A percentile compares a stretch with the other conserved stretches of the same genome.
phyloP scores from a whole-genome alignment of 2,113 vertebrate genomes.

The Rhabdomys dilectus region DNA sequence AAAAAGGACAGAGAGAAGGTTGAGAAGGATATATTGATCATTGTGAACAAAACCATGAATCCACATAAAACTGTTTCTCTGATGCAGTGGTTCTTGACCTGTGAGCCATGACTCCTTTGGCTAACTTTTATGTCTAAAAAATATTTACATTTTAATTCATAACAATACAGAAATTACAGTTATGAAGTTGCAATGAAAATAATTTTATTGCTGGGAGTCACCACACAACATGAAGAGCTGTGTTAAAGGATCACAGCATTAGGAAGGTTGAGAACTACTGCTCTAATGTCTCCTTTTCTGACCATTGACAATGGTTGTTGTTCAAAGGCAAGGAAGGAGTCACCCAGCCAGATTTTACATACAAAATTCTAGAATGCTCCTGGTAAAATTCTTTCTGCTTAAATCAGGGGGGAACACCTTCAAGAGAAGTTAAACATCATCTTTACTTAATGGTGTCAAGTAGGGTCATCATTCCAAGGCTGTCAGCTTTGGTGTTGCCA shows the following conservation, averaged over 20 bases:
- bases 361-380: not conserved
- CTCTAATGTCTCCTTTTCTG: slow-evolving; percentile 25
- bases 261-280: not conserved
- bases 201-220: not conserved
- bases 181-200: not conserved
- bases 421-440: slow-evolving; percentile 61
- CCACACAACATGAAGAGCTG: not conserved
- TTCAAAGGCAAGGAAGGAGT: not conserved
- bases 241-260: not conserved
- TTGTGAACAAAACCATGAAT: not conserved
- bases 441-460: slow-evolving; percentile 69
- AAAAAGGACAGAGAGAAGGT: not conserved
- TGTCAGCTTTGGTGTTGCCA: slow-evolving; percentile 62
- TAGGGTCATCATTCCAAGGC: slow-evolving; percentile 70
- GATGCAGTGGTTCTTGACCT: not conserved
- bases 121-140: not conserved
- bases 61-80: not conserved
- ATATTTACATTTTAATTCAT: not conserved
- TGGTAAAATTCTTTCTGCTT: slow-evolving; percentile 46
- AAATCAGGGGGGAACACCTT: slow-evolving; percentile 67
- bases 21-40: no score
- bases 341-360: not conserved
- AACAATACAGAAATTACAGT: not conserved
- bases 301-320: not conserved
- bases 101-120: not conserved